Base-by-base conservation (phyloP, 37 sponge, comb jelly and placozoan species). In the Trichoplax adhaerens region DNA sequence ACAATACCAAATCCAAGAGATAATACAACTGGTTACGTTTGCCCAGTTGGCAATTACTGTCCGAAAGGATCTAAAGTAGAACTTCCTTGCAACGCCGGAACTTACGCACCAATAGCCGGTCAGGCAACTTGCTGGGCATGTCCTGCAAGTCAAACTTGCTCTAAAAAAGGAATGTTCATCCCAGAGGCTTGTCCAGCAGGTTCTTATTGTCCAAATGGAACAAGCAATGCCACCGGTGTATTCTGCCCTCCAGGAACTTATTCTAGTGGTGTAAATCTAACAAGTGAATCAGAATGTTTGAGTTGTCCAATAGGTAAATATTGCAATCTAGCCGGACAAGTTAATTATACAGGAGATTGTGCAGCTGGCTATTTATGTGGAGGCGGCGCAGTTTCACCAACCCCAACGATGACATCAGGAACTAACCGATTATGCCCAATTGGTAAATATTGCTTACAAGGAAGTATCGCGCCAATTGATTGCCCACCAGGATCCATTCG, bases 381-480 rank as follows among this genome's bases (percentile, higher is more conserved):
- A 48, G 48, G 69, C 7, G 47, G 10, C 48, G 10, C 10, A 49
- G 69, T 29, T 52, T 67, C 69, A 7, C 69, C 69, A 52, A 7
- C 69, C 29, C 29, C 29, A 29, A 29, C 29, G 29, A 29, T 29
- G 29, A 29, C 29, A 29, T 8, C 49, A 10, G 68, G 68, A 12
- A 4, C 12, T 5, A 69, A 67, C 5, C 6, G 72, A 5, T 10
- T 56, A 4, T 74, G 69, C 5, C 72, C 78, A 51, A 8, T 70
- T 54, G 79, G 79, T 56, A 54, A 60, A 65, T 78, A 78, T 67
- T 78, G 79, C 74, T 55, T 61, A 12, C 65, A 76, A 62, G 79
- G 73, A 10, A 57, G 54, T 46, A 56, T n/a, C 55, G 12, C 64
- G 50, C 72, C 79, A 3, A 57, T 46, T 8, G 57, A 73, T 53